Base-by-base conservation (phyloP, 1,140 invertebrate species). In the Listronotus oregonensis region DNA sequence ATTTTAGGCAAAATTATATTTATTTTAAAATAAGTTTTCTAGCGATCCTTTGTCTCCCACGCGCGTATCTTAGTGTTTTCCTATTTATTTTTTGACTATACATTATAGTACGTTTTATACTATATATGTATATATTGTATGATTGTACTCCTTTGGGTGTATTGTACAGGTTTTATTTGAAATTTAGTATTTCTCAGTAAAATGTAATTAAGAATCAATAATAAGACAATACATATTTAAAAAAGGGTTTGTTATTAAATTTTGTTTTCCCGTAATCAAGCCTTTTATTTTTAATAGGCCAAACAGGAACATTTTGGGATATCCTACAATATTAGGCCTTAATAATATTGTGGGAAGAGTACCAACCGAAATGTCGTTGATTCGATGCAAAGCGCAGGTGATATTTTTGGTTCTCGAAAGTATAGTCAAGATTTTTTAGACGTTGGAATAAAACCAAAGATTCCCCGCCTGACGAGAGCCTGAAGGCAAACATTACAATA, bases 191-290 rank as follows among this genome's bases (percentile, higher is more conserved):
- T 55, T 32, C 31, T 64, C 52, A 27, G 18, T 59, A n/a, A 65
- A 40, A 31, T 52, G 56, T 65, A 58, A 58, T 58, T 64, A 64
- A 56, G 40, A 18, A 31, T 50, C 44, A 66, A 58, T 58, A 55
- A 61, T 27, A 66, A 66, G 64, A 66, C 64, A 66, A 66, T 66
- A 66, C 57, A 51, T 60, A 55, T 55, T 66, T 60, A 43, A 56
- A 56, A 56, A 47, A 49, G 18, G 47, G 46, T 7, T 47, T 59
- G 32, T 59, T 59, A 59, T 59, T 59, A 47, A 59, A 59, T 59
- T 59, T 59, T 59, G 56, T 59, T 59, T 59, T 59, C 56, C 56
- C 44, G 44, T 47, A 59, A 47, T 43, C 34, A 32, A n/a, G 43
- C 11, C 10, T 46, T 40, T 59, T 59, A 37, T 37, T 37, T 37